Conservation (phyloP, 2,888 invertebrate genomes). For the Ecliptopera silaceata region DNA sequence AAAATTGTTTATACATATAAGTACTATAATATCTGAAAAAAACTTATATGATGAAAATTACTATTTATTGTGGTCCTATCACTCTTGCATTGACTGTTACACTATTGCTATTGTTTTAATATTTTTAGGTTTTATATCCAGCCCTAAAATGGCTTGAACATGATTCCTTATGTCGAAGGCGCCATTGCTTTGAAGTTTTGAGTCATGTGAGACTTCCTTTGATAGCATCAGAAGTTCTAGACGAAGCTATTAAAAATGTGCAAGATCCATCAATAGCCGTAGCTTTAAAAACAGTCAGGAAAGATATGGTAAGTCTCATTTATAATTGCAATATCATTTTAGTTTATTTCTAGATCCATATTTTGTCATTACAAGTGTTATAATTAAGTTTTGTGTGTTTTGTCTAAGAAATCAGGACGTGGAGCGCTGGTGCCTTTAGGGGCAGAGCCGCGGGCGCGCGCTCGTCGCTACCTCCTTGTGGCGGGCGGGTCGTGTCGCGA, state of each 20-base stretch:
- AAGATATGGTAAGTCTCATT: constrained; percentile 84
- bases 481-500: constrained; percentile 95
- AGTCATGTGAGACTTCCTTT: constrained; percentile 92
- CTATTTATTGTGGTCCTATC: too few species aligned
- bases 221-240: constrained; percentile 90
- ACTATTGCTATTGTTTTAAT: background rate
- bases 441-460: constrained; percentile 91
- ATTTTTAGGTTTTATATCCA: constrained; percentile 88
- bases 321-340: background rate
- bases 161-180: constrained; percentile 89
- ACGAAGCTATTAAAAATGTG: constrained; percentile 89
- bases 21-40: too few species aligned
- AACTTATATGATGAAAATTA: too few species aligned
- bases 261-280: constrained; percentile 91
- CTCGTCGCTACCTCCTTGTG: constrained; percentile 93
- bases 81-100: too few species aligned
- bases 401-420: constrained; percentile 83
- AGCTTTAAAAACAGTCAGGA: constrained; percentile 90
- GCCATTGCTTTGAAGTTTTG: constrained; percentile 93
- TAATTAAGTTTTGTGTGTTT: background rate
- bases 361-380: too few species aligned
- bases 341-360: too few species aligned
- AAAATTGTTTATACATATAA: too few species aligned
- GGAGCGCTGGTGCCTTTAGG: constrained; percentile 90
- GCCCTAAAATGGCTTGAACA: constrained; percentile 94